Conservation (phyloP, 1,140 invertebrate species). For the Heliconius congener region DNA sequence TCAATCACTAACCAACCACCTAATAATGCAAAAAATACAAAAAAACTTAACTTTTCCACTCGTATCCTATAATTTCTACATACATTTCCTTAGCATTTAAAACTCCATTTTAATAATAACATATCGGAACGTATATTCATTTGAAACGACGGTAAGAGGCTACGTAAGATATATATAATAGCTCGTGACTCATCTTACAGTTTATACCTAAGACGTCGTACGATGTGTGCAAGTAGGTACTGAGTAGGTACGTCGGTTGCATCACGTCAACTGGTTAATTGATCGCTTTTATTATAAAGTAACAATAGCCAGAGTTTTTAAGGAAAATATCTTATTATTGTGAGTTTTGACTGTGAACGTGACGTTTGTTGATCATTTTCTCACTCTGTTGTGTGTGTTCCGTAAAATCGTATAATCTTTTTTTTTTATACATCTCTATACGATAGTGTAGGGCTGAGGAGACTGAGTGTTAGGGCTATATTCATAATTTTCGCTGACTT, state of each 20-base stretch:
- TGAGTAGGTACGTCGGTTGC: not conserved
- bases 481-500: no score
- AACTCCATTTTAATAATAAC: not conserved
- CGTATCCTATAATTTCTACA: not conserved
- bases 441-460: no score
- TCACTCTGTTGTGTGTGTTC: no score
- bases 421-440: no score
- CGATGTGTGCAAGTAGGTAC: not conserved
- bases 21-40: no score
- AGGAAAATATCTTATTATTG: no score
- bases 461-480: no score
- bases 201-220: not conserved
- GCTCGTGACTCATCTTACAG: not conserved
- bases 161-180: not conserved
- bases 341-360: no score
- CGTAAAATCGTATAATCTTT: no score
- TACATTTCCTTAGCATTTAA: constrained; percentile 1
- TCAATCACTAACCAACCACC: no score
- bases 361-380: no score
- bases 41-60: not conserved
- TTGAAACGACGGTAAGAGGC: not conserved
- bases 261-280: not conserved
- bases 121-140: not conserved
- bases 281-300: not conserved
- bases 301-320: not conserved